These are phyloP conservation scores for Mobula hypostoma DNA, from an alignment of 2,113 vertebrate species.

Conservation along the genomic window DNA sequence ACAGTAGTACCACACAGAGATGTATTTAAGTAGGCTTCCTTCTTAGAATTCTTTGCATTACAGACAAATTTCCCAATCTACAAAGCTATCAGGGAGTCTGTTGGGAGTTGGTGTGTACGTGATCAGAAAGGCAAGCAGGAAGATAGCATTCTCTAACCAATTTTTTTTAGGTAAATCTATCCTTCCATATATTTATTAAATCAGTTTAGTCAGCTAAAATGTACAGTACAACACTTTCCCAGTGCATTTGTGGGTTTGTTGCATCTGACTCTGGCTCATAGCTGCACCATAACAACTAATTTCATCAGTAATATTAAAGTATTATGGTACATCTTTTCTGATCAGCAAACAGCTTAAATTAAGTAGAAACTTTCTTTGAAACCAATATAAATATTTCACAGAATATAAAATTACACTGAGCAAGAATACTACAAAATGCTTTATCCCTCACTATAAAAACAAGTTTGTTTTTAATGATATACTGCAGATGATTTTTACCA, in stretches of 20 bases:
- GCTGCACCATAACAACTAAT: background rate
- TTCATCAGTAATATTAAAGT: background rate
- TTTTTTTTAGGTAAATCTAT: background rate
- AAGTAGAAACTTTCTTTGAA: background rate
- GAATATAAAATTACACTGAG: background rate
- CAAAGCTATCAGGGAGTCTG: conserved; percentile 36
- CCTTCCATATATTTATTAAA: background rate
- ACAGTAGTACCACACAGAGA: conserved; percentile 28
- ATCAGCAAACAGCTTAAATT: background rate
- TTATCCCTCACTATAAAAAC: background rate
- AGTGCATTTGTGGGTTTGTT: background rate
- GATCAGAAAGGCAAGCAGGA: background rate
- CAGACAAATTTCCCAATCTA: conserved; percentile 38
- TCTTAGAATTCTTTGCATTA: conserved; percentile 38
- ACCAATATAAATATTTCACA: background rate
- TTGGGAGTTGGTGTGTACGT: conserved; percentile 16
- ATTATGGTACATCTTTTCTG: background rate
- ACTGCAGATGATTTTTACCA: background rate
- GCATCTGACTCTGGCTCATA: background rate
- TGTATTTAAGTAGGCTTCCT: conserved; percentile 35
- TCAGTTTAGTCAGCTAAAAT: conserved; percentile 36
- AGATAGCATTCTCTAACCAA: conserved; percentile 24
- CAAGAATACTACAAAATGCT: background rate
- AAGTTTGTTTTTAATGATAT: background rate
- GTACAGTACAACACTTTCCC: background rate